phyloP scores from a whole-genome alignment of 2,113 vertebrate genomes.

The Opisthocomus hoazin region DNA sequence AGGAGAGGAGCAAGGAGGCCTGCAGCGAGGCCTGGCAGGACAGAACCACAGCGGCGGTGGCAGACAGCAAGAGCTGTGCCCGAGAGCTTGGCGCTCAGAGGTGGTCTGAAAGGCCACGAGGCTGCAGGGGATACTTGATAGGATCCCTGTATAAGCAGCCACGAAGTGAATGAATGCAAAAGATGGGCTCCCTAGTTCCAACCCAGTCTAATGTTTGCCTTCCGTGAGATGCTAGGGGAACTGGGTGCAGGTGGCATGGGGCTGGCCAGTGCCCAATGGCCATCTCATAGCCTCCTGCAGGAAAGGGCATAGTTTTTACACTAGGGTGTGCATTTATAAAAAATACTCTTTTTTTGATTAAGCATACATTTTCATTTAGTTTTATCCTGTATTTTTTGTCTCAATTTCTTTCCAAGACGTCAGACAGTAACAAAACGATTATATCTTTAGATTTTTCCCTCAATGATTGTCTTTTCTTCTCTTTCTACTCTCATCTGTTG shows the following conservation, averaged over 20 bases:
- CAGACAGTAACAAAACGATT: background rate
- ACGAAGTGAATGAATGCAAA: background rate
- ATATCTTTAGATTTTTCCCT: background rate
- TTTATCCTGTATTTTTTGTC: background rate
- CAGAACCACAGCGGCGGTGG: background rate
- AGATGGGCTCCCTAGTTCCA: background rate
- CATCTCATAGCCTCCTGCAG: background rate
- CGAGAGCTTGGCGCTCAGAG: background rate
- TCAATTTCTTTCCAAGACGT: background rate
- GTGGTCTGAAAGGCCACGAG: background rate
- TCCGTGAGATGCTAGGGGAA: background rate
- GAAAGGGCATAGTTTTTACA: background rate
- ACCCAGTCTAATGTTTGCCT: background rate
- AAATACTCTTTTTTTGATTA: background rate
- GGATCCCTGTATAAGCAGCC: background rate
- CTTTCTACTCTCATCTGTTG: background rate
- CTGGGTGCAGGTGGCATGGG: background rate
- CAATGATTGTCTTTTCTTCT: background rate
- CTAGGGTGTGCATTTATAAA: background rate
- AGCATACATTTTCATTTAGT: background rate
- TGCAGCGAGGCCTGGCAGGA: background rate
- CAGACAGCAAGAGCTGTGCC: background rate
- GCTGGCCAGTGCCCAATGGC: background rate
- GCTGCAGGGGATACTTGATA: background rate
- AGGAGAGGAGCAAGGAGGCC: background rate